These are phyloP conservation scores for Gerris lacustris DNA, from an alignment of 2,888 invertebrate species.

Conservation along the genomic window DNA sequence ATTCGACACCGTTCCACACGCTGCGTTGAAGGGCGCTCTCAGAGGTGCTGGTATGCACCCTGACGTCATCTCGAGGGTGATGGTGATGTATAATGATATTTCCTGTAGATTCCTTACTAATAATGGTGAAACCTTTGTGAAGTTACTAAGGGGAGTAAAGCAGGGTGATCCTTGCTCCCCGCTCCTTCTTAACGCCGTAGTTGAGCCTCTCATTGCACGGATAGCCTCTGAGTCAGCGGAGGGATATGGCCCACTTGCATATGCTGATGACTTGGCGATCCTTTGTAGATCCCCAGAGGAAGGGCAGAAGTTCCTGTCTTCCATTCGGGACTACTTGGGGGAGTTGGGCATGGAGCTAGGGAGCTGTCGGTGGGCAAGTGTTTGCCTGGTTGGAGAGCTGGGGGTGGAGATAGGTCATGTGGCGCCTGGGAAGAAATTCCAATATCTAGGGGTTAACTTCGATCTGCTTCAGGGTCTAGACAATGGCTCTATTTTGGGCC, in stretches of 20 bases:
- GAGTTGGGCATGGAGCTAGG: not conserved
- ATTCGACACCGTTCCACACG: no score
- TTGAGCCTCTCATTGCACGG: slow-evolving; percentile 21
- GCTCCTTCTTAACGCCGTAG: slow-evolving; percentile 34
- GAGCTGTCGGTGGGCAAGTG: not conserved
- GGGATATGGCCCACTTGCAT: not conserved
- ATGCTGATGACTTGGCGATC: not conserved
- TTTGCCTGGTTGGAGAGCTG: not conserved
- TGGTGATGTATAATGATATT: no score
- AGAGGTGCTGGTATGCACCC: no score
- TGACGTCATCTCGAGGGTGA: no score
- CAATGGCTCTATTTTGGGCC: not conserved
- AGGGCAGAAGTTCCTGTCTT: not conserved
- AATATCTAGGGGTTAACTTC: not conserved
- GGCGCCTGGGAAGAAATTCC: no score
- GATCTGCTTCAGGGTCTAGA: not conserved
- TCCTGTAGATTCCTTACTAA: no score
- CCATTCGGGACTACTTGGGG: not conserved
- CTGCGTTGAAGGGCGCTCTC: no score
- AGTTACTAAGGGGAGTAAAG: slow-evolving; percentile 36
- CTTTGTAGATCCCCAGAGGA: not conserved
- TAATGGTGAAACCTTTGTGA: no score
- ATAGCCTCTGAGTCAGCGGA: not conserved
- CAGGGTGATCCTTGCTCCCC: slow-evolving; percentile 38
- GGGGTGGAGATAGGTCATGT: not conserved